A percentile compares a stretch with the other conserved stretches of the same genome.
Evolutionary conservation across 2,113 vertebrate species (phyloP).

Genomic region (Elephas maximus): DNA sequence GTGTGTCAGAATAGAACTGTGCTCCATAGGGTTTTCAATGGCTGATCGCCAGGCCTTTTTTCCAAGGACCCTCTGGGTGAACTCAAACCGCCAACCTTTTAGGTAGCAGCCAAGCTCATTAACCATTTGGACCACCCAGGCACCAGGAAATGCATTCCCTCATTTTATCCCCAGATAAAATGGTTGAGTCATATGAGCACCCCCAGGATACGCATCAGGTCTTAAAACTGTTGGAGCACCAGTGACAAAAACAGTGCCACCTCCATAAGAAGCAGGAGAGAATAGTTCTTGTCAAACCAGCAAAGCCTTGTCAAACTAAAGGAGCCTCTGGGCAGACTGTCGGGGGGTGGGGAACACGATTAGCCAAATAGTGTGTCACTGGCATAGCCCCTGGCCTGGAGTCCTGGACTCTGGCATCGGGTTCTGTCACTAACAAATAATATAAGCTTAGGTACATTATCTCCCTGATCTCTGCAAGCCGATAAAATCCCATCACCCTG

Average conservation of each 20-base stretch:
- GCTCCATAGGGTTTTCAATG: background rate
- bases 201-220: background rate
- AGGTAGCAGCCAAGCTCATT: background rate
- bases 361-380: background rate
- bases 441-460: background rate
- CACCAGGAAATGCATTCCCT: background rate
- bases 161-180: background rate
- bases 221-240: background rate
- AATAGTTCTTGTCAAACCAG: background rate
- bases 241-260: background rate
- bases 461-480: background rate
- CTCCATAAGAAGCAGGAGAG: background rate
- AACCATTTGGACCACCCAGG: background rate
- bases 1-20: background rate
- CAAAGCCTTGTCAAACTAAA: background rate
- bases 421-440: background rate
- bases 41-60: background rate
- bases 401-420: background rate
- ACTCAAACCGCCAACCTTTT: background rate
- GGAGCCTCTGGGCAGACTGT: background rate
- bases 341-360: fast-evolving
- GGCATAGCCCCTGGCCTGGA: background rate
- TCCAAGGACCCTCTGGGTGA: background rate
- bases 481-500: background rate
- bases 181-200: background rate